These are phyloP conservation scores for Phoxinus dragarum DNA, from an alignment of 2,797 vertebrate genomes.

Conservation along the genomic window DNA sequence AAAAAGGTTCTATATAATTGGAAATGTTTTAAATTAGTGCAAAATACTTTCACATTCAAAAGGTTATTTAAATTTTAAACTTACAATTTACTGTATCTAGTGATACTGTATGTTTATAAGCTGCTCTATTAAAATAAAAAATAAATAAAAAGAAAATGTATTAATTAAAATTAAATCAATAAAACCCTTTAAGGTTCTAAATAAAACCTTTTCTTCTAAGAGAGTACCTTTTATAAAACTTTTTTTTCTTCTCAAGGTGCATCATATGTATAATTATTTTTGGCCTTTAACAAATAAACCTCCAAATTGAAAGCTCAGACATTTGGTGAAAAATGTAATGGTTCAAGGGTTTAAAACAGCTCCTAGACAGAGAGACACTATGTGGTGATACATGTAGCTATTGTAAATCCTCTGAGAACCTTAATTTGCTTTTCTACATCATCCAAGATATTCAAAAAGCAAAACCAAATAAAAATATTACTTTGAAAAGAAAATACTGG, in stretches of 20 bases:
- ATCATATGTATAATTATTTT: neutral
- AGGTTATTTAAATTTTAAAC: neutral
- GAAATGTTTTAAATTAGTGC: neutral
- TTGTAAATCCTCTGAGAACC: slow-evolving; percentile 16
- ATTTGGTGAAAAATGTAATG: neutral
- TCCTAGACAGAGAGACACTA: neutral
- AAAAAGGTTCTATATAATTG: neutral
- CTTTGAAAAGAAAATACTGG: neutral
- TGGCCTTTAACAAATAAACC: neutral
- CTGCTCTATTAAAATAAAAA: neutral
- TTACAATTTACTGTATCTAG: neutral
- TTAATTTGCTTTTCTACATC: neutral
- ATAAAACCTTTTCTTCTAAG: neutral
- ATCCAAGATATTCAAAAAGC: slow-evolving; percentile 6
- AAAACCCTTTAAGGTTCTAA: neutral
- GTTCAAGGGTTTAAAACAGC: neutral
- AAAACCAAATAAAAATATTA: slow-evolving; percentile 3
- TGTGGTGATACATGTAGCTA: neutral
- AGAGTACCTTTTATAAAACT: neutral
- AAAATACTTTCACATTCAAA: neutral
- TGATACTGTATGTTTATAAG: neutral
- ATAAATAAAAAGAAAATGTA: neutral
- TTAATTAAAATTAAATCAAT: neutral
- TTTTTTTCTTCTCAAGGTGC: neutral
- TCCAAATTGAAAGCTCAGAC: neutral